These are phyloP conservation scores for Himalopsyche japonica DNA, from an alignment of 2,888 invertebrate genomes.

Conservation along the genomic window DNA sequence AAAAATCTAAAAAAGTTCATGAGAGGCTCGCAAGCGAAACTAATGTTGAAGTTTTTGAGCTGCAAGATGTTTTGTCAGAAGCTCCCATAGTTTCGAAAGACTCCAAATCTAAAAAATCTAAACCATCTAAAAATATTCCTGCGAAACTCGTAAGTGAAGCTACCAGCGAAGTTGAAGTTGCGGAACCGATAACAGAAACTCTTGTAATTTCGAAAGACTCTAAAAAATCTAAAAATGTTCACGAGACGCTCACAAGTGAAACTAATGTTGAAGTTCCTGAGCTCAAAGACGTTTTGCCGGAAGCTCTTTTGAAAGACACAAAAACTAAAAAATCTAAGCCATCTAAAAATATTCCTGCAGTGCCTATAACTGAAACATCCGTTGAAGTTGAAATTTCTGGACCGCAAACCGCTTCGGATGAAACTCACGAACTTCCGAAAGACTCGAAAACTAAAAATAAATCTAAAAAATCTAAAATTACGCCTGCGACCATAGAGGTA, in stretches of 20 bases:
- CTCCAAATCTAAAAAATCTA: not conserved
- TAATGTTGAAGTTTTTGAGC: conserved; percentile 44
- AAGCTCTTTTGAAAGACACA: not conserved
- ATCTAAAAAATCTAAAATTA: no score
- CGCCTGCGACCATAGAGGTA: no score
- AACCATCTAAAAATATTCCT: not conserved
- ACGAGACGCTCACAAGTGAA: not conserved
- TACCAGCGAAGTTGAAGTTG: not conserved
- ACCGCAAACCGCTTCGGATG: not conserved
- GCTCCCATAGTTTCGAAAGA: conserved; percentile 3
- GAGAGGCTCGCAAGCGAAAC: not conserved
- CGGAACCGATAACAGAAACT: not conserved
- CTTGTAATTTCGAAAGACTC: not conserved
- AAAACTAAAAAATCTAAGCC: no score
- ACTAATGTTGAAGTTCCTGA: conserved; percentile 40
- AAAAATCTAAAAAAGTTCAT: not conserved
- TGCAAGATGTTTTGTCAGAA: conserved; percentile 43
- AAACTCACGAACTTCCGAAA: not conserved
- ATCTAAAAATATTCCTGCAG: not conserved
- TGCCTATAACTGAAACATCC: not conserved
- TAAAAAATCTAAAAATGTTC: not conserved
- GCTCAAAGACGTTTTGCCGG: conserved; percentile 42
- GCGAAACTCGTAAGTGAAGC: not conserved
- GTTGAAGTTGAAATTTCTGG: not conserved
- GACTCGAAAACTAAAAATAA: not conserved